Evolutionary conservation across 2,888 invertebrate species (phyloP).

Genomic region (Artemia sinica): DNA sequence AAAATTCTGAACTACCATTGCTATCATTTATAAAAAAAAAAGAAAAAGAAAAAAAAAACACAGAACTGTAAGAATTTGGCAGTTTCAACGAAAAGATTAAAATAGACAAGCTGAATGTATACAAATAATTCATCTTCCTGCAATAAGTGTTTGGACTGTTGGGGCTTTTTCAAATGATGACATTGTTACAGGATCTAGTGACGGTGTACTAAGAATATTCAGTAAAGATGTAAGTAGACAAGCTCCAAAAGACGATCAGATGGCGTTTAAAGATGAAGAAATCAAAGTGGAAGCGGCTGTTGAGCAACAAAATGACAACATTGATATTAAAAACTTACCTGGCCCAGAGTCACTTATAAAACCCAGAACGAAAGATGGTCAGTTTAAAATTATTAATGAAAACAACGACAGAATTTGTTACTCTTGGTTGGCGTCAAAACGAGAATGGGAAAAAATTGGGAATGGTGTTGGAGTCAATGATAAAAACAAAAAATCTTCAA

Average conservation of each 20-base stretch:
- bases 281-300: slow-evolving; percentile 43
- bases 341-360: slow-evolving; percentile 55
- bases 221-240: slow-evolving; percentile 50
- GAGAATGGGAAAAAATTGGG: slow-evolving; percentile 66
- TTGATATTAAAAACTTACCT: slow-evolving; percentile 38
- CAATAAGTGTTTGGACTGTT: slow-evolving; percentile 76
- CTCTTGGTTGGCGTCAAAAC: slow-evolving; percentile 47
- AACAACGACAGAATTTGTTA: slow-evolving; percentile 55
- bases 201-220: slow-evolving; percentile 71
- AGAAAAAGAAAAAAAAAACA: slow-evolving; percentile 39
- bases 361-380: slow-evolving; percentile 63
- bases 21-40: too few species aligned
- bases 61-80: slow-evolving; percentile 64
- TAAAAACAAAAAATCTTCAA: too few species aligned
- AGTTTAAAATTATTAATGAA: slow-evolving; percentile 63
- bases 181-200: slow-evolving; percentile 70
- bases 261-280: slow-evolving; percentile 55
- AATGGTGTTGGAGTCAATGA: slow-evolving; percentile 66
- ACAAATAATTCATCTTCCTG: slow-evolving; percentile 47
- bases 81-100: slow-evolving; percentile 38
- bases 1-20: too few species aligned
- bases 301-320: slow-evolving; percentile 53
- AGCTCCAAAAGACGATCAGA: slow-evolving; percentile 44
- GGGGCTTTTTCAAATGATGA: slow-evolving; percentile 65
- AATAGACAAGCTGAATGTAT: slow-evolving; percentile 15